Evolutionary conservation across 2,888 invertebrate genomes (phyloP).

Genomic region (Pomacea canaliculata): DNA sequence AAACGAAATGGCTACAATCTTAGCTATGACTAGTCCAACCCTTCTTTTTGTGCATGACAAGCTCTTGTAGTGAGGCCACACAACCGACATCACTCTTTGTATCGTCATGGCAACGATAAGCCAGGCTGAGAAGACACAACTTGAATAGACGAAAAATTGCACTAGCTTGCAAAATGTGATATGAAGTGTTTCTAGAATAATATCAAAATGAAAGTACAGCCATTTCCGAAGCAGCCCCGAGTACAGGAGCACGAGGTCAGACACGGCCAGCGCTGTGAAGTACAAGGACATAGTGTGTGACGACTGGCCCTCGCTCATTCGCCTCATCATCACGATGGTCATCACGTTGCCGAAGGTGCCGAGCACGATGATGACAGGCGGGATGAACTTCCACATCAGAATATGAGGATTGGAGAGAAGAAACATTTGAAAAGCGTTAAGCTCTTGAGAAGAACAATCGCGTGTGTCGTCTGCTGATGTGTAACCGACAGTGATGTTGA

Average conservation of each 20-base stretch:
- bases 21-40: constrained; percentile 29
- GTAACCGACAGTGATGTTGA: too few species aligned
- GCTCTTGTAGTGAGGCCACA: constrained; percentile 47
- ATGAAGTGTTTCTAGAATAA: constrained; percentile 42
- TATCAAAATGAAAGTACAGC: constrained; percentile 38
- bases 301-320: too few species aligned
- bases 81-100: constrained; percentile 49
- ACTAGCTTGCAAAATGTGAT: constrained; percentile 47
- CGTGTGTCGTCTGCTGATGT: too few species aligned
- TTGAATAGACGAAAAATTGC: constrained; percentile 48
- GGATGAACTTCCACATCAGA: constrained; percentile 39
- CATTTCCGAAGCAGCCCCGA: constrained; percentile 50
- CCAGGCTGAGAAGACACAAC: constrained; percentile 54
- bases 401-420: constrained; percentile 33
- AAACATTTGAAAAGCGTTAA: not conserved
- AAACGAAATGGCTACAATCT: not conserved
- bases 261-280: constrained; percentile 12
- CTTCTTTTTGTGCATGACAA: constrained; percentile 37
- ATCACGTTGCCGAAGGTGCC: constrained; percentile 33
- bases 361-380: constrained; percentile 50
- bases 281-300: too few species aligned
- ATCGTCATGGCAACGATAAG: constrained; percentile 53
- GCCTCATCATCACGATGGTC: too few species aligned
- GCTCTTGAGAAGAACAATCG: too few species aligned
- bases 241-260: constrained; percentile 50